Base-by-base conservation (phyloP, 2,888 invertebrate species). In the Drosophila paramelanica region DNA sequence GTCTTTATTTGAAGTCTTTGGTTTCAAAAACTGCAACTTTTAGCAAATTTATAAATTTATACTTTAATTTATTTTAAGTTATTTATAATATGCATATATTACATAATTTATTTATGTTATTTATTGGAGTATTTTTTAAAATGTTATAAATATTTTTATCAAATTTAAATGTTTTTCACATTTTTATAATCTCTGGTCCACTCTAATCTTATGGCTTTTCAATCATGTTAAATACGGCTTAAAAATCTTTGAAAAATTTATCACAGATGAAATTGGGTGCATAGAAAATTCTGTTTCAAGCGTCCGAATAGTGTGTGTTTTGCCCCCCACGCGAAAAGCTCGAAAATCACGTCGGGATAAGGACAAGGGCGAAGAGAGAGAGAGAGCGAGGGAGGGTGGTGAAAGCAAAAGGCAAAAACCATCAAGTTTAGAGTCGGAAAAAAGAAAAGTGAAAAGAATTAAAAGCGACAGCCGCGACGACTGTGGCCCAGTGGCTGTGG, bases 401-500 rank as follows among this genome's bases (percentile, higher is more conserved):
- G 27, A 59, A 50, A 61, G 11, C 43, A 74, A 67, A 66, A 62
- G 53, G 60, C 65, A 58, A 72, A 69, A 81, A 69, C 68, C 71
- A 38, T 65, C 61, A 73, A 78, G 79, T 61, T 87, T 81, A 67
- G 73, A 61, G 59, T 25, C 55, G 47, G 46, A 56, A 67, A 71
- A 55, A 56, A 67, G 69, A 55, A 74, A 74, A 59, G 64, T 61
- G 75, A 74, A 73, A 69, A 83, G 81, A 77, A 86, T 83, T 77
- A 85, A 85, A 77, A 88, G 85, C 86, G 77, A 52, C 80, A 79
- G 85, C 86, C 85, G 86, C 88, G 85, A 89, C 68, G 80, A 70
- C 77, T 85, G 88, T 77, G 88, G 86, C 85, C 80, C 69, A 70
- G 67, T 52, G 52, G 64, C 61, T 85, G 85, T 70, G 86, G 86